phyloP scores from a whole-genome alignment of 2,797 vertebrate genomes.

The Cossypha caffra region DNA sequence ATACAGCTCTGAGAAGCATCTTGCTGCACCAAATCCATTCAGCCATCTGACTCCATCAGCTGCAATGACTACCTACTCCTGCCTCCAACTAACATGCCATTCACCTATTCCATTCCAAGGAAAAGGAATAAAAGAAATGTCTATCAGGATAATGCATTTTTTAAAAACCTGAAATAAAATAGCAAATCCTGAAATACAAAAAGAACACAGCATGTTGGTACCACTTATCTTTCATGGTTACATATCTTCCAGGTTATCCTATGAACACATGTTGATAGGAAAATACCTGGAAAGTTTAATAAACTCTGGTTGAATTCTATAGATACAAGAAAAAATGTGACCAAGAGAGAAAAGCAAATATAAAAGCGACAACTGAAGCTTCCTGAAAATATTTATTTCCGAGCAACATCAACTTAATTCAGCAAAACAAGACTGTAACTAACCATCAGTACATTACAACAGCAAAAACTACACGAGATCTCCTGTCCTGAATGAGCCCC shows the following conservation, averaged over 20 bases:
- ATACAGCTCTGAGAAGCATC: background rate
- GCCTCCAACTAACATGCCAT: background rate
- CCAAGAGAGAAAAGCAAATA: background rate
- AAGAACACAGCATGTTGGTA: background rate
- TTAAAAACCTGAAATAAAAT: background rate
- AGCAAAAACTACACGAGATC: background rate
- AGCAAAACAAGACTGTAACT: background rate
- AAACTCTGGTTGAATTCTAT: background rate
- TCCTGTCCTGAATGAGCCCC: background rate
- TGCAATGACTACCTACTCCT: background rate
- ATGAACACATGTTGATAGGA: background rate
- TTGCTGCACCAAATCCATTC: background rate
- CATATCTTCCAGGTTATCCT: background rate
- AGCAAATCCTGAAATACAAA: background rate
- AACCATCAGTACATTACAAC: background rate
- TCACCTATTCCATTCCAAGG: background rate
- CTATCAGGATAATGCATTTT: background rate
- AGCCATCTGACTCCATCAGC: background rate
- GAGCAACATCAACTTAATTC: background rate
- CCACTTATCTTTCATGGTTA: background rate
- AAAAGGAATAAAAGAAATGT: background rate
- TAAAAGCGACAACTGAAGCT: background rate
- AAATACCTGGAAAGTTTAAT: background rate
- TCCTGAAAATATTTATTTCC: background rate
- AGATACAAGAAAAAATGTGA: background rate